A percentile compares a stretch with the other conserved stretches of the same genome.
These are phyloP conservation scores for Poicephalus gulielmi DNA, from an alignment of 2,113 vertebrate species.

Conservation along the genomic window DNA sequence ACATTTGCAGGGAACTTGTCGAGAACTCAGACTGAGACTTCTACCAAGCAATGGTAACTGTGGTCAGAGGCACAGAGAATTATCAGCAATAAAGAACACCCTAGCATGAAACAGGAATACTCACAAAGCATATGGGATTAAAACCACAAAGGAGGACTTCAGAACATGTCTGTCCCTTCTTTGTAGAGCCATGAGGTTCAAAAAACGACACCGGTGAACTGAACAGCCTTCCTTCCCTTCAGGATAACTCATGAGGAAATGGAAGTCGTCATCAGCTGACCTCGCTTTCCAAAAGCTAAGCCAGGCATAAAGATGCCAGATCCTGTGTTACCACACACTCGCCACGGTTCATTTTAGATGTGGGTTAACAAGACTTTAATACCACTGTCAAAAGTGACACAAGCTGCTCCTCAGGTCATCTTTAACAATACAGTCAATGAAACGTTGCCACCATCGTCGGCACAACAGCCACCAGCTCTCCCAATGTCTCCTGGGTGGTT, in stretches of 20 bases:
- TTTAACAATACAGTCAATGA: neutral
- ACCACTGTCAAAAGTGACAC: neutral
- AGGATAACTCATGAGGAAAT: neutral
- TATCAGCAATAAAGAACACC: neutral
- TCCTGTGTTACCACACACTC: neutral
- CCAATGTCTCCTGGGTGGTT: neutral
- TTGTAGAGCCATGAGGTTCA: neutral
- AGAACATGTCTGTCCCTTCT: neutral
- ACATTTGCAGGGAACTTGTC: neutral
- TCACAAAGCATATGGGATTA: neutral
- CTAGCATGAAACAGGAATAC: neutral
- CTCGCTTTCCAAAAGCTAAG: neutral
- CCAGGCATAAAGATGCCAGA: neutral
- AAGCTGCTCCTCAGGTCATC: neutral
- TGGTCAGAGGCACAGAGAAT: slow-evolving; percentile 30
- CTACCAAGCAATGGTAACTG: slow-evolving; percentile 1
- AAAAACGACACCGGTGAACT: neutral
- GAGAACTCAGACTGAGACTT: slow-evolving; percentile 1
- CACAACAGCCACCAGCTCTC: neutral
- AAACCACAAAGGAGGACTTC: neutral
- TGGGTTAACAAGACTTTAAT: neutral
- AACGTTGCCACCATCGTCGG: neutral
- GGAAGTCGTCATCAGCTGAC: neutral
- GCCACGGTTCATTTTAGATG: neutral
- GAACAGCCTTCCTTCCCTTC: neutral